A percentile compares a stretch with the other conserved stretches of the same genome.
Conservation (phyloP, 2,797 vertebrate species). For the Xiphophorus birchmanni region DNA sequence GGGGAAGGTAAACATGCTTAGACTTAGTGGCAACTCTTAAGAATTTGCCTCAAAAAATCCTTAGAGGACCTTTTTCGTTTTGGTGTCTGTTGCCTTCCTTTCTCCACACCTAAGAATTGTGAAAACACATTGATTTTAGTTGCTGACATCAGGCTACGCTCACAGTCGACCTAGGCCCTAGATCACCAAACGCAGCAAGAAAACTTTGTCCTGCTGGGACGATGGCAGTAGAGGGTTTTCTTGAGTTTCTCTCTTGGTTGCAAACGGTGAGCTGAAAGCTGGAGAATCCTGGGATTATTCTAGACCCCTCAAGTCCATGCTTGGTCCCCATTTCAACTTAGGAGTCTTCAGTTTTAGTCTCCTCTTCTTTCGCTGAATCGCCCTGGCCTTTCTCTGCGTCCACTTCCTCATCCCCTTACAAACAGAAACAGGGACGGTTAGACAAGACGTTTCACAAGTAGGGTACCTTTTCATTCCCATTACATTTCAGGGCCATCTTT, state of each 20-base stretch:
- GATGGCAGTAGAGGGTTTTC: slow-evolving; percentile 27
- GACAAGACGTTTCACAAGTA: slow-evolving; percentile 18
- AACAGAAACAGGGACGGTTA: slow-evolving; percentile 11
- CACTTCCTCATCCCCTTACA: slow-evolving; percentile 56
- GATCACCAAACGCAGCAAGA: slow-evolving; percentile 26
- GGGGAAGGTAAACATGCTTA: slow-evolving; percentile 6
- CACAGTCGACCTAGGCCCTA: slow-evolving; percentile 15
- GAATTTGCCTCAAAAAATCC: neutral
- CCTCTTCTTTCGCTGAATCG: slow-evolving; percentile 58
- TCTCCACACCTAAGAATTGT: too few species aligned
- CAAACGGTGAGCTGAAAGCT: neutral
- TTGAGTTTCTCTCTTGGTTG: slow-evolving; percentile 20
- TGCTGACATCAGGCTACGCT: slow-evolving; percentile 9
- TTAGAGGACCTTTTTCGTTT: neutral
- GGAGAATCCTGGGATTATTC: slow-evolving; percentile 18
- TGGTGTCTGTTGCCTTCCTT: neutral
- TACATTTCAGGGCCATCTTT: neutral
- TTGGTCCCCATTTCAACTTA: slow-evolving; percentile 33
- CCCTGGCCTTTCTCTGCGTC: slow-evolving; percentile 45
- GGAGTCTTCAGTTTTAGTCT: slow-evolving; percentile 49
- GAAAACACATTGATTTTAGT: neutral
- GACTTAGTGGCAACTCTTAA: slow-evolving; percentile 10
- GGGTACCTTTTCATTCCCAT: neutral
- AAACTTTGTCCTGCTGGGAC: slow-evolving; percentile 7
- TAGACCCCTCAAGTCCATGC: neutral